These are phyloP conservation scores for Drosophila saltans DNA, from an alignment of 1,140 invertebrate species.

Conservation along the genomic window DNA sequence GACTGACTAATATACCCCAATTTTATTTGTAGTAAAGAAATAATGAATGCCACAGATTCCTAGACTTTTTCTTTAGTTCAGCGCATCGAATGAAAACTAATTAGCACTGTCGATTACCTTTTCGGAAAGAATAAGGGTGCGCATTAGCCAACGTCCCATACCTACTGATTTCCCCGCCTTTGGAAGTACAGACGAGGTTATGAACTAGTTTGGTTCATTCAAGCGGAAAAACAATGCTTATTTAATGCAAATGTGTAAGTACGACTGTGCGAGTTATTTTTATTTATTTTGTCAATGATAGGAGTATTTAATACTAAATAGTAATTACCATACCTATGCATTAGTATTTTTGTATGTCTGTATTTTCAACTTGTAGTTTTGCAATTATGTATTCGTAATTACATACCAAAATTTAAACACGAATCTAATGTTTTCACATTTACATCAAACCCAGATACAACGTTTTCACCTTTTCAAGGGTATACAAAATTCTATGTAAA, in stretches of 20 bases:
- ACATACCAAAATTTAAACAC: no score
- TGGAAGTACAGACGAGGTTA: not conserved
- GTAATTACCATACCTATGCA: not conserved
- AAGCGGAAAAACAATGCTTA: not conserved
- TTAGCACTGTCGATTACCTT: not conserved
- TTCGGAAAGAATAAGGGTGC: not conserved
- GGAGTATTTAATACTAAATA: not conserved
- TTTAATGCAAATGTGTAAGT: not conserved
- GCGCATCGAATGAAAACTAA: no score
- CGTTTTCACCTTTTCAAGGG: slow-evolving; percentile 15
- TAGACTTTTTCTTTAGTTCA: no score
- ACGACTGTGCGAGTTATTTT: not conserved
- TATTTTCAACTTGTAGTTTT: not conserved
- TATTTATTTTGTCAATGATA: not conserved
- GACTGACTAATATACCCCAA: no score
- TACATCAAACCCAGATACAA: no score
- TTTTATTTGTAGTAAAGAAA: no score
- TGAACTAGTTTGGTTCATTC: not conserved
- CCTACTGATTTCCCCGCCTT: not conserved
- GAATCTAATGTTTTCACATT: not conserved
- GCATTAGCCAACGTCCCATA: not conserved
- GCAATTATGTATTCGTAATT: no score
- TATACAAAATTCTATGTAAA: not conserved
- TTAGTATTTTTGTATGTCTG: no score
- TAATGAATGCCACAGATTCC: no score